These are phyloP conservation scores for Gobiocypris rarus DNA, from an alignment of 2,113 vertebrate genomes.

Conservation along the genomic window DNA sequence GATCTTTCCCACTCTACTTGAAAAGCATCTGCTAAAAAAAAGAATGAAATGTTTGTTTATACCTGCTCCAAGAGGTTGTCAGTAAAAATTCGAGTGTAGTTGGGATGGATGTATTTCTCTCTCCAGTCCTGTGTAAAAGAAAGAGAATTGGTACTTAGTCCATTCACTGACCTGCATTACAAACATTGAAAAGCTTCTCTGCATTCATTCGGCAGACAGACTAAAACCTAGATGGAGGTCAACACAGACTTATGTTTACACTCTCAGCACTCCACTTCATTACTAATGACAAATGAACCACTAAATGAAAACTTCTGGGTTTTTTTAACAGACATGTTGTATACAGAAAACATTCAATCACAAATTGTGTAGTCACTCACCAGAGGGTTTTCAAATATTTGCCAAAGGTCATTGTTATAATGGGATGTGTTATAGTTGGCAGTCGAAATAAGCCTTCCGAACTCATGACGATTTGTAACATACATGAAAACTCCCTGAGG, in stretches of 20 bases:
- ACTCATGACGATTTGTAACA: conserved; percentile 93
- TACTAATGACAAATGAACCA: neutral
- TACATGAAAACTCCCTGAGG: conserved; percentile 96
- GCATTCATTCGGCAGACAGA: neutral
- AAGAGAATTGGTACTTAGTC: conserved; percentile 45
- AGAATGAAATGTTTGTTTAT: neutral
- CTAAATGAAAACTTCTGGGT: neutral
- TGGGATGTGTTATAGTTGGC: conserved; percentile 96
- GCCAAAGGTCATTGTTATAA: conserved; percentile 96
- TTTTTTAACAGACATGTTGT: conserved; percentile 20
- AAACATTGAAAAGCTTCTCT: neutral
- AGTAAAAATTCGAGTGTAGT: conserved; percentile 96
- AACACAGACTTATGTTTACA: neutral
- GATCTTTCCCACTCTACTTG: neutral
- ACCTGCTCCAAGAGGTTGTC: conserved; percentile 92
- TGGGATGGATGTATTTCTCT: conserved; percentile 93
- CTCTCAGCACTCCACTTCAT: neutral
- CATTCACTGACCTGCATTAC: conserved; percentile 59
- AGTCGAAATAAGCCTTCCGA: conserved; percentile 93
- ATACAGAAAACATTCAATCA: conserved; percentile 21
- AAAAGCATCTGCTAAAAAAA: neutral
- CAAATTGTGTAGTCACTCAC: conserved; percentile 75
- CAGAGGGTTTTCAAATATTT: conserved; percentile 98
- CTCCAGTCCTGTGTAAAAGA: conserved; percentile 87
- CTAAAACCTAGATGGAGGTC: neutral